phyloP scores from a whole-genome alignment of 2,888 invertebrate species.

The Agelastica alni region DNA sequence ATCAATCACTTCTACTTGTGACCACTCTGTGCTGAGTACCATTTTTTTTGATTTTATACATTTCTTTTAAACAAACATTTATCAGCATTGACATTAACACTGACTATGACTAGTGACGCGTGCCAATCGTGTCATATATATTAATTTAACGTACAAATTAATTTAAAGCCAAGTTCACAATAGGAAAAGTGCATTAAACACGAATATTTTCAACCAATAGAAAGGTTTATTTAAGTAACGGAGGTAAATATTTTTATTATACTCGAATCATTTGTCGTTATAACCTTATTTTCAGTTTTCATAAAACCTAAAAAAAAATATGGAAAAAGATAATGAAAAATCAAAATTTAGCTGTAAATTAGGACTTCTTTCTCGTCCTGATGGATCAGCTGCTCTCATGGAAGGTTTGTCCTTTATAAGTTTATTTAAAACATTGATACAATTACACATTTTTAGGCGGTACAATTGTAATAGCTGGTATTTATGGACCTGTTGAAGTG shows the following conservation, averaged over 20 bases:
- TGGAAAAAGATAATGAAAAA: constrained; percentile 8
- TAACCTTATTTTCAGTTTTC: neutral
- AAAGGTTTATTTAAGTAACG: too few relatives aligned
- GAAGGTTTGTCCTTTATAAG: constrained; percentile 63
- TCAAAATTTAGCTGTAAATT: constrained; percentile 58
- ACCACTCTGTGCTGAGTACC: constrained; percentile 90
- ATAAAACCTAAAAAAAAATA: too few relatives aligned
- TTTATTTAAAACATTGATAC: neutral
- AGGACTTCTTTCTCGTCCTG: constrained; percentile 72
- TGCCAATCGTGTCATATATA: too few relatives aligned
- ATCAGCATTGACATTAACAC: neutral
- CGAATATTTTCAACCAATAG: too few relatives aligned
- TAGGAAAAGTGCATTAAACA: too few relatives aligned
- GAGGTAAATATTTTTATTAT: too few relatives aligned
- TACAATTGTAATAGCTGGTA: constrained; percentile 75
- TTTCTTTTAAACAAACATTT: constrained; percentile 18
- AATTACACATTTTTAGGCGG: constrained; percentile 68
- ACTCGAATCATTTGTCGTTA: too few relatives aligned
- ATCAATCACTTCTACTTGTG: constrained; percentile 99
- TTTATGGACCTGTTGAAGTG: constrained; percentile 84
- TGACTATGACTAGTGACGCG: too few relatives aligned
- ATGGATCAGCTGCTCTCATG: constrained; percentile 77
- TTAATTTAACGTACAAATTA: too few relatives aligned
- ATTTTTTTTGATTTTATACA: constrained; percentile 27
- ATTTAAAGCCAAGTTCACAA: too few relatives aligned